A percentile compares a stretch with the other conserved stretches of the same genome.
phyloP scores from a whole-genome alignment of 2,113 vertebrate species.

The Callaeas wilsoni region DNA sequence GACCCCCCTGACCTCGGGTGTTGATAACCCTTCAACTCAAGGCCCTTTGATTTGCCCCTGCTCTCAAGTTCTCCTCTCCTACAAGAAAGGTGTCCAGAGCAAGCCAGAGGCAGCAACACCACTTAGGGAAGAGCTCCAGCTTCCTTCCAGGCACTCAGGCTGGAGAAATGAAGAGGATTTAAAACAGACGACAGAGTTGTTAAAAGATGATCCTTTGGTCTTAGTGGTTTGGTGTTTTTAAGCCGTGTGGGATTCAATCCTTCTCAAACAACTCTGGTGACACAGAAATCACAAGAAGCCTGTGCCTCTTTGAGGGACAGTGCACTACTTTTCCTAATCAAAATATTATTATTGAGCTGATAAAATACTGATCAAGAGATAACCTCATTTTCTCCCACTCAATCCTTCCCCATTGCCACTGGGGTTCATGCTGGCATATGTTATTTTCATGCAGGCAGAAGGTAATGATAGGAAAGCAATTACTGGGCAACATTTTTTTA shows the following conservation, averaged over 20 bases:
- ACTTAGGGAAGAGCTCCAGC: not conserved
- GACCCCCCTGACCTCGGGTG: fast-evolving
- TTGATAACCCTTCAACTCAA: not conserved
- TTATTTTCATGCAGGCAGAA: not conserved
- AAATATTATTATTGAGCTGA: not conserved
- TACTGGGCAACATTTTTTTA: not conserved
- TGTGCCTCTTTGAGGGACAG: not conserved
- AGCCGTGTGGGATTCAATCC: not conserved
- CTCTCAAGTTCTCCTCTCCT: not conserved
- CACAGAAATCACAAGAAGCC: not conserved
- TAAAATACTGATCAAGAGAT: not conserved
- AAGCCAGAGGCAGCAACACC: not conserved
- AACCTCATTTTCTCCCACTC: not conserved
- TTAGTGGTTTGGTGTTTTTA: not conserved
- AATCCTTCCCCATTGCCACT: not conserved
- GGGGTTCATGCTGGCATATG: not conserved
- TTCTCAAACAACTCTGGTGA: not conserved
- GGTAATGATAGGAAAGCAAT: not conserved
- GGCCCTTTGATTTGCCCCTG: not conserved
- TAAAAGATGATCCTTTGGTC: not conserved
- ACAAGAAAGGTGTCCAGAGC: not conserved
- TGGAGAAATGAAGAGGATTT: not conserved
- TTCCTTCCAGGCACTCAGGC: not conserved
- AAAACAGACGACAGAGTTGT: not conserved
- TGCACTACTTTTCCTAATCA: not conserved